phyloP scores from a whole-genome alignment of 2,888 invertebrate genomes.

The Bruchidius siliquastri region DNA sequence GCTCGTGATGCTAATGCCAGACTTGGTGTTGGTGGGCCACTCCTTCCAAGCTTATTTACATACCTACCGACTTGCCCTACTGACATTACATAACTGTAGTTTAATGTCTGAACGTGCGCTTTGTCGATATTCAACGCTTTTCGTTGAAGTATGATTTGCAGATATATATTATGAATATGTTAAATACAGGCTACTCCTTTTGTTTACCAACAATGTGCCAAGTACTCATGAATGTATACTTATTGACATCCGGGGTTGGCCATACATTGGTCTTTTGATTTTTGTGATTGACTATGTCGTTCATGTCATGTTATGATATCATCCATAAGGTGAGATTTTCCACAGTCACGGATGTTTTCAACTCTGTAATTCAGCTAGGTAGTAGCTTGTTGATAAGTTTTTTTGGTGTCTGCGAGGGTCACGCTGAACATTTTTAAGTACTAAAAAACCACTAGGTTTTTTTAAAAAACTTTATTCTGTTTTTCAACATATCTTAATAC shows the following conservation, averaged over 20 bases:
- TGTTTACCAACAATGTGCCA: neutral
- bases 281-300: neutral
- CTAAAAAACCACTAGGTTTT: too few species aligned
- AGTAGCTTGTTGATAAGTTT: too few species aligned
- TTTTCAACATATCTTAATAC: too few species aligned
- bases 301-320: neutral
- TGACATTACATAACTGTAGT: slow-evolving; percentile 45
- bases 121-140: neutral
- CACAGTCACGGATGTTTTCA: too few species aligned
- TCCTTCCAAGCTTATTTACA: slow-evolving; percentile 35
- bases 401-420: too few species aligned
- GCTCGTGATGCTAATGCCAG: slow-evolving; percentile 3
- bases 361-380: too few species aligned
- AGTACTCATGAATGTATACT: neutral
- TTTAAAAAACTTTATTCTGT: too few species aligned
- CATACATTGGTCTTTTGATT: neutral
- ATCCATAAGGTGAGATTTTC: too few species aligned
- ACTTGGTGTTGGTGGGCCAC: slow-evolving; percentile 37
- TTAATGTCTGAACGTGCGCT: slow-evolving; percentile 3
- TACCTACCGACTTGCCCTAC: slow-evolving; percentile 43
- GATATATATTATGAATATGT: neutral
- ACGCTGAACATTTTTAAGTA: too few species aligned
- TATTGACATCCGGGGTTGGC: neutral
- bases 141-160: neutral
- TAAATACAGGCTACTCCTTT: neutral